Conservation (phyloP, 2,113 vertebrate species). For the Trachemys scripta region DNA sequence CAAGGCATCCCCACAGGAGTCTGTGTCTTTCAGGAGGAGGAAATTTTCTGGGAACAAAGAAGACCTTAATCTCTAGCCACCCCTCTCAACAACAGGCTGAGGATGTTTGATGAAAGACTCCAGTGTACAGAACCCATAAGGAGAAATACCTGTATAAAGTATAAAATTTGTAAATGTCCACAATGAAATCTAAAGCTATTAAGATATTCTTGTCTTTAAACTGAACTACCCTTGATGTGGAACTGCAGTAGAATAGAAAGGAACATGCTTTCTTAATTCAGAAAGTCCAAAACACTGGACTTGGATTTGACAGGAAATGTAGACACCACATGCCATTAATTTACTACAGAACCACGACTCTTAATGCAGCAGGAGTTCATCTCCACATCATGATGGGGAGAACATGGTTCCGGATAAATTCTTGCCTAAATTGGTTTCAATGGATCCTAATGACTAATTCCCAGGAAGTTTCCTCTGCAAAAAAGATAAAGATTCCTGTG, state of each 20-base stretch:
- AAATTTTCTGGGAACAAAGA: neutral
- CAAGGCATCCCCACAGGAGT: neutral
- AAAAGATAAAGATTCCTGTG: neutral
- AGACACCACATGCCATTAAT: neutral
- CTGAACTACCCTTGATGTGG: neutral
- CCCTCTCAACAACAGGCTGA: neutral
- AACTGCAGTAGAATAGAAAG: neutral
- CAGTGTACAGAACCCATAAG: neutral
- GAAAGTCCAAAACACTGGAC: neutral
- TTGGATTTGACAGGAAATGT: neutral
- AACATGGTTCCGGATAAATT: neutral
- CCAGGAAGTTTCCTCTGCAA: neutral
- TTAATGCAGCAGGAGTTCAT: neutral
- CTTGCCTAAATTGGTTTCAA: neutral
- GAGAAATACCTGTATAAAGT: neutral
- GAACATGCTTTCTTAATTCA: rapidly evolving
- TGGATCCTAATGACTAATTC: neutral
- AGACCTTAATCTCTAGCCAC: rapidly evolving
- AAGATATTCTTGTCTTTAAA: too few species aligned
- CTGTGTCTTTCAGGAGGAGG: rapidly evolving
- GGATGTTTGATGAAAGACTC: neutral
- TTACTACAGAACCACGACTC: neutral
- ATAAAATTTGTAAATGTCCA: neutral
- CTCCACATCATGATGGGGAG: neutral
- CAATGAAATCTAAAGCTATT: neutral